Evolutionary conservation across 92 coral and sea anemone genomes (phyloP).

Genomic region (Paragorgia papillata): DNA sequence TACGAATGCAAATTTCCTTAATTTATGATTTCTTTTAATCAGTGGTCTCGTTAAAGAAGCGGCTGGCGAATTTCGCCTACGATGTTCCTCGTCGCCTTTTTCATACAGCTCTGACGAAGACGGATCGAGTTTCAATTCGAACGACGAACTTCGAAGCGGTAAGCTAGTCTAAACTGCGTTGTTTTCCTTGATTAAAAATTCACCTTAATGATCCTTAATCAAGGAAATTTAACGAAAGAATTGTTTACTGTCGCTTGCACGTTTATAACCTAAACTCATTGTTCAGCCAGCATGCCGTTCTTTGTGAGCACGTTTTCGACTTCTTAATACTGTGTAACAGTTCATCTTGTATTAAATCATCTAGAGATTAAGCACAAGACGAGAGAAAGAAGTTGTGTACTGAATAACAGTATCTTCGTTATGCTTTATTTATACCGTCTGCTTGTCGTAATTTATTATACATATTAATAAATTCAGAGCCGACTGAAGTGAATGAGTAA

Average conservation of each 20-base stretch:
- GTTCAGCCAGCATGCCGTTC: background rate
- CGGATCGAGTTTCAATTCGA: background rate
- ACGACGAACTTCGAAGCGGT: background rate
- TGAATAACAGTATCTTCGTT: too few relatives aligned
- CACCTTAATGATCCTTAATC: constrained; percentile 37
- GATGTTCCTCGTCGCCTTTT: background rate
- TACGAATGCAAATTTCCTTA: constrained; percentile 41
- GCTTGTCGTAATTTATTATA: background rate
- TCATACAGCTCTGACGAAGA: background rate
- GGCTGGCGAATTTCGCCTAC: background rate
- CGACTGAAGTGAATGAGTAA: background rate
- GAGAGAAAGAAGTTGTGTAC: too few relatives aligned
- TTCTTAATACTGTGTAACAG: background rate
- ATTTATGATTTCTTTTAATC: constrained; percentile 37
- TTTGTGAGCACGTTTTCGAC: background rate
- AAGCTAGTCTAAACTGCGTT: constrained; percentile 6
- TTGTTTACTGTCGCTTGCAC: too few relatives aligned
- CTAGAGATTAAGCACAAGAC: too few relatives aligned
- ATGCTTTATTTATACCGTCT: too few relatives aligned
- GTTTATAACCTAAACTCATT: background rate
- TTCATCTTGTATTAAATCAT: background rate
- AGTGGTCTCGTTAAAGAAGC: constrained; percentile 38
- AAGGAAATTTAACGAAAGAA: constrained; percentile 7
- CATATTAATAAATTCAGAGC: background rate
- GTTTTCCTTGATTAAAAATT: background rate